Evolutionary conservation across 2,888 invertebrate genomes (phyloP), one percentile per base, ranked within the genome.

Genomic region (Gari tellinella): DNA sequence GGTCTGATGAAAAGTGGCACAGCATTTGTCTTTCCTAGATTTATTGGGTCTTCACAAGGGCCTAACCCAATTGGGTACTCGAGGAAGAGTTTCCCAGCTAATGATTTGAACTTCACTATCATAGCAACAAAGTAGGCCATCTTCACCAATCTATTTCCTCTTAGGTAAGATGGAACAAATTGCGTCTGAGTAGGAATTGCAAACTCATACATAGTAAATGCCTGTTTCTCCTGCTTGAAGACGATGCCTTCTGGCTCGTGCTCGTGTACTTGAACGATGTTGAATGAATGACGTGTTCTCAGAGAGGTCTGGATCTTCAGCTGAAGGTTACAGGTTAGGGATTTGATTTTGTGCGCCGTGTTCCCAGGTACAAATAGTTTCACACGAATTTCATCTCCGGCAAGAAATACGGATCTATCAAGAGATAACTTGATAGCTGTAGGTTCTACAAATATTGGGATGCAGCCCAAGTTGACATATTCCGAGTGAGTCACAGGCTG

Each of bases 1-100:
- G 89, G 86, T 49, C 85, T 52, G 62, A 86, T 86, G 69, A 89
- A 89, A 12, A 87, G 53, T 0, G 89, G 89, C 25, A 88, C 83
- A 12, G 79, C 68, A 51, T 81, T 86, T 5, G 66, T 68, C 43
- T 81, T 77, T 7, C 79, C 81, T 0, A 78, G 57, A 51, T 77
- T 76, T 19, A 81, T 73, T 0, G 85, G 84, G n/a, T 85, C 81
- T 0, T 81, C 70, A 25, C 80, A 79, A 0, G 88, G 88, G 4
- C 88, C 87, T 0, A 90, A 83, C 17, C 73, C 72, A 7, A 90
- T 68, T 1, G 90, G 90, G 14, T 87, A 72, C 38, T 85, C 82
- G 21, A 90, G 72, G 37, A 78, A 62, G 15, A 89, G 64, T 48
- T 83, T 83, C 15, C 88, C 88, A 1, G 88, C 83, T 12, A 85